Conservation (phyloP, 37 sponge, comb jelly and placozoan species). For the Ianthella basta region DNA sequence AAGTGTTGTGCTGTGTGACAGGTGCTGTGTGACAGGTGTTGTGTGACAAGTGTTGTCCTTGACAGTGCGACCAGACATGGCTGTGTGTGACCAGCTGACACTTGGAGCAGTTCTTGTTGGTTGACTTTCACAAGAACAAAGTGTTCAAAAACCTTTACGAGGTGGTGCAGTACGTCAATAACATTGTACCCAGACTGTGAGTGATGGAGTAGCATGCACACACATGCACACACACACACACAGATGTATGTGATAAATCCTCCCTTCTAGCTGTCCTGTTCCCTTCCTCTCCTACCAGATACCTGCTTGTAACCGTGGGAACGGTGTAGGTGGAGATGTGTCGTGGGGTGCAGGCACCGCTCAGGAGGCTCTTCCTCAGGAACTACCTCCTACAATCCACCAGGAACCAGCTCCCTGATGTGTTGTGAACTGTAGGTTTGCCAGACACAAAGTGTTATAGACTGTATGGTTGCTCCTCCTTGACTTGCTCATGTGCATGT, state of each 20-base stretch:
- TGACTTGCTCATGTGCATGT: not conserved
- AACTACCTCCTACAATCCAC: constrained; percentile 98
- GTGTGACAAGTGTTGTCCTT: not conserved
- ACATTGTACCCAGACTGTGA: constrained; percentile 97
- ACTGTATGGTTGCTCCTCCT: not conserved
- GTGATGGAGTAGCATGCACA: constrained; percentile 28
- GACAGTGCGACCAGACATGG: constrained; percentile 65
- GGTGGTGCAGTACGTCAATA: constrained; percentile 98
- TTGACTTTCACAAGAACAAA: constrained; percentile 90
- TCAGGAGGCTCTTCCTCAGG: constrained; percentile 95
- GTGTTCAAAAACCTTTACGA: constrained; percentile 90
- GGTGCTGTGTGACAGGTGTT: not conserved
- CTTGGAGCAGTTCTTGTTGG: constrained; percentile 86
- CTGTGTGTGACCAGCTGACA: constrained; percentile 90
- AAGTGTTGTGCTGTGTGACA: no score
- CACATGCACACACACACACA: not conserved
- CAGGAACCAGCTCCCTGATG: constrained; percentile 87
- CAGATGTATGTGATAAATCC: not conserved
- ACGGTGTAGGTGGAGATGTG: constrained; percentile 99
- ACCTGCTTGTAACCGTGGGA: constrained; percentile 96
- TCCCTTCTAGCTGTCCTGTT: not conserved
- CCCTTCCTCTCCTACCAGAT: constrained; percentile 60
- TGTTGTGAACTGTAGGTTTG: constrained; percentile 20
- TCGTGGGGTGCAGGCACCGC: constrained; percentile 98
- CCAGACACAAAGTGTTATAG: no score